A percentile compares a stretch with the other conserved stretches of the same genome.
Evolutionary conservation across 2,113 vertebrate genomes (phyloP).

Genomic region (Brachyhypopomus gauderio): DNA sequence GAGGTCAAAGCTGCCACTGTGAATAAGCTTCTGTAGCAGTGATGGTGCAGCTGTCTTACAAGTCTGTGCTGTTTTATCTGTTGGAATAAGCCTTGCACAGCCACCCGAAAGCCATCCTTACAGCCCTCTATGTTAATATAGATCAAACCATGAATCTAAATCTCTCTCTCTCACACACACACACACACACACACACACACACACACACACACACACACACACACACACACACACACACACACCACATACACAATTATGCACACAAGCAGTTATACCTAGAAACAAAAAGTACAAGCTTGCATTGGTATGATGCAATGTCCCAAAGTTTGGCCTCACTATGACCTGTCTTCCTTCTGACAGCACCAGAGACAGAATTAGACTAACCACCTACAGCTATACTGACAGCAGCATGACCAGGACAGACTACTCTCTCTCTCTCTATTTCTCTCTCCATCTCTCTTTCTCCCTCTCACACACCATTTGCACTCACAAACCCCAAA

Average conservation of each 20-base stretch:
- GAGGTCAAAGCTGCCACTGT: background rate
- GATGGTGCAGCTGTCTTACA: background rate
- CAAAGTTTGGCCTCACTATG: conserved; percentile 62
- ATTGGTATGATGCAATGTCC: conserved; percentile 20
- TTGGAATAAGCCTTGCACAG: background rate
- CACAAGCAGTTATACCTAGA: background rate
- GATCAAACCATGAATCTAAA: background rate
- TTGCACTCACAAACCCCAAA: too few relatives aligned
- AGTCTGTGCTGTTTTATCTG: background rate
- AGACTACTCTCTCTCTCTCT: background rate
- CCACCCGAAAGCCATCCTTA: too few relatives aligned
- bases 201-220: background rate
- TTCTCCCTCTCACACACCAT: background rate
- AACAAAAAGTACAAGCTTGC: conserved; percentile 31
- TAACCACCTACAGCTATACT: conserved; percentile 72
- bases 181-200: background rate
- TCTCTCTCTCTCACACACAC: conserved; percentile 14
- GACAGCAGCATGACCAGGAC: conserved; percentile 57
- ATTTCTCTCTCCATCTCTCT: background rate
- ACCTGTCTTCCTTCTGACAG: conserved; percentile 66
- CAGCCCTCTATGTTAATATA: too few relatives aligned
- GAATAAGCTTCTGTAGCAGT: too few relatives aligned
- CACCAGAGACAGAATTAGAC: conserved; percentile 66
- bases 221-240: conserved; percentile 6
- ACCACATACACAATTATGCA: background rate